phyloP scores from a whole-genome alignment of 2,888 invertebrate genomes.

The Notodonta ziczac region DNA sequence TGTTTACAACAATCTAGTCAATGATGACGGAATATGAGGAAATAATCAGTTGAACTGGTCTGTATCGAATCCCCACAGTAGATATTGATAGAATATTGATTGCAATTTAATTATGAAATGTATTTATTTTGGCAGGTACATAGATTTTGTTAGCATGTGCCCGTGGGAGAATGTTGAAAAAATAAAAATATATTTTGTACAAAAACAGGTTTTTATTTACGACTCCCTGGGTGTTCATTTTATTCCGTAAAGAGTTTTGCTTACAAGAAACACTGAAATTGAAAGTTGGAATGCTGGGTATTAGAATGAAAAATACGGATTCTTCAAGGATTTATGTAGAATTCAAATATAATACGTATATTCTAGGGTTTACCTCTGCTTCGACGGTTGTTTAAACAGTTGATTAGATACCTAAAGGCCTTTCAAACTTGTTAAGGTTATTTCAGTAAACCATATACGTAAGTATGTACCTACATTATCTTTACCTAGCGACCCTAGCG shows the following conservation, averaged over 20 bases:
- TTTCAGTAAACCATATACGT: too few relatives aligned
- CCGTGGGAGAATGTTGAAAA: conserved; percentile 40
- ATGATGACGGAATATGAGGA: background rate
- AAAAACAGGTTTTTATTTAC: conserved; percentile 23
- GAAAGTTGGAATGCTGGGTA: background rate
- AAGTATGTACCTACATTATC: too few relatives aligned
- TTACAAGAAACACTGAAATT: background rate
- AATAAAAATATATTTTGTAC: conserved; percentile 50
- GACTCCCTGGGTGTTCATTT: background rate
- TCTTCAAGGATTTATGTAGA: background rate
- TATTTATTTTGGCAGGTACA: conserved; percentile 30
- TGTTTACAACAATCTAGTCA: too few relatives aligned
- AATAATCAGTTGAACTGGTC: background rate
- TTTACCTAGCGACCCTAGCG: too few relatives aligned
- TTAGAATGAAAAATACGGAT: background rate
- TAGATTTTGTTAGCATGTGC: conserved; percentile 41
- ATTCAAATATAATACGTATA: too few relatives aligned
- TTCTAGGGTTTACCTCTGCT: too few relatives aligned
- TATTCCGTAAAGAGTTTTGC: background rate
- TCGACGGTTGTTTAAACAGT: too few relatives aligned
- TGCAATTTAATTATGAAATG: conserved; percentile 26
- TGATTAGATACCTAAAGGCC: too few relatives aligned
- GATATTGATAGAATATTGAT: conserved; percentile 19
- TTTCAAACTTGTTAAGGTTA: too few relatives aligned
- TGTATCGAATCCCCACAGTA: background rate